Percentiles rank a stretch among this genome's conserved stretches.
phyloP scores from a whole-genome alignment of 2,113 vertebrate species.

The Mormyrus lacerda region DNA sequence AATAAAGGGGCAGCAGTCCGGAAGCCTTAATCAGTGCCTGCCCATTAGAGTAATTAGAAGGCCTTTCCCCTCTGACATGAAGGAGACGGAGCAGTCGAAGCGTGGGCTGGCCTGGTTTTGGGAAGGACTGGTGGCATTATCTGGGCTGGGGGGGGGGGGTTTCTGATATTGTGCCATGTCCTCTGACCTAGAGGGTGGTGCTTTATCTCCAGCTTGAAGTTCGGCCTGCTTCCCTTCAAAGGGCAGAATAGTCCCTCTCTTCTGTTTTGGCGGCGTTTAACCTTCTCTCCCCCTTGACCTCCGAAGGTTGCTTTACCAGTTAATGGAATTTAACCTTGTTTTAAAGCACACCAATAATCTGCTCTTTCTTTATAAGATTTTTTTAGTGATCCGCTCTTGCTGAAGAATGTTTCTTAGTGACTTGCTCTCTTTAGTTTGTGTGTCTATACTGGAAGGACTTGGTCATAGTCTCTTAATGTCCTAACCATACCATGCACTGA shows the following conservation, averaged over 20 bases:
- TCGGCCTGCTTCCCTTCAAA: background rate
- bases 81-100: slow-evolving; percentile 31
- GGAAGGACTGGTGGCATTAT: slow-evolving; percentile 38
- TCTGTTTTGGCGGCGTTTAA: background rate
- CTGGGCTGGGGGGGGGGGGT: slow-evolving; percentile 29
- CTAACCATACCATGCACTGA: background rate
- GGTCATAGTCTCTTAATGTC: background rate
- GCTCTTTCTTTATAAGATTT: background rate
- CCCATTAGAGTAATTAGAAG: slow-evolving; percentile 56
- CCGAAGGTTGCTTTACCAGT: background rate
- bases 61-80: slow-evolving; percentile 45
- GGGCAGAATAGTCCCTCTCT: background rate
- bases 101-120: slow-evolving; percentile 24
- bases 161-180: slow-evolving; percentile 11
- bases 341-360: background rate
- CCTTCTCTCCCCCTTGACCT: background rate
- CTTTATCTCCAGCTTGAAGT: background rate
- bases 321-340: background rate
- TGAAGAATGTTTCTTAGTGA: background rate
- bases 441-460: background rate
- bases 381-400: background rate
- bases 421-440: background rate
- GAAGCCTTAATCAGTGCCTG: slow-evolving; percentile 71
- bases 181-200: background rate
- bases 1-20: slow-evolving; percentile 57